Percentiles rank a stretch among this genome's conserved stretches.
These are phyloP conservation scores for Cetonia aurata DNA, from an alignment of 2,888 invertebrate genomes.

Conservation along the genomic window DNA sequence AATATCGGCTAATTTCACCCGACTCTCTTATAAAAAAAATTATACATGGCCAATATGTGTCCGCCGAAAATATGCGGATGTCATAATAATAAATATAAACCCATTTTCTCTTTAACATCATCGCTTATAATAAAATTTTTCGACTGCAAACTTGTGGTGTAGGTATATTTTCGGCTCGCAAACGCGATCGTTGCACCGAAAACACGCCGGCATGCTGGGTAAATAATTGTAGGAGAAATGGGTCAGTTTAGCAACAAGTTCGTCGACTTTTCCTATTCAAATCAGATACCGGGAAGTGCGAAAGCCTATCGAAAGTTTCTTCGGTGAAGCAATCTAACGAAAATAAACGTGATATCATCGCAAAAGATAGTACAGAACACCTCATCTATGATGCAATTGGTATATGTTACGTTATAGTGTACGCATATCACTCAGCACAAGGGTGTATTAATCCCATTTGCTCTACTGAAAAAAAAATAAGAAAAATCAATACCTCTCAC, in stretches of 20 bases:
- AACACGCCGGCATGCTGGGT: background rate
- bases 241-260: conserved; percentile 25
- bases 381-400: conserved; percentile 17
- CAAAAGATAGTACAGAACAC: conserved; percentile 5
- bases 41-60: background rate
- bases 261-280: conserved; percentile 27
- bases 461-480: no score
- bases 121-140: conserved; percentile 17
- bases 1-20: background rate
- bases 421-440: background rate
- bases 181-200: background rate
- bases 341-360: conserved; percentile 37
- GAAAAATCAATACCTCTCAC: no score
- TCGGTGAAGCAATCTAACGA: conserved; percentile 22
- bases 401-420: background rate
- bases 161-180: conserved; percentile 10
- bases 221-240: background rate
- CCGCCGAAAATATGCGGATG: background rate
- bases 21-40: background rate
- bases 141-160: background rate
- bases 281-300: conserved; percentile 1
- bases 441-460: background rate
- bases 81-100: conserved; percentile 3
- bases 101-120: conserved; percentile 1
- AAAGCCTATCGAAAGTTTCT: background rate